Base-by-base conservation (phyloP, 2,888 invertebrate species). In the Scaptomyza parva region DNA sequence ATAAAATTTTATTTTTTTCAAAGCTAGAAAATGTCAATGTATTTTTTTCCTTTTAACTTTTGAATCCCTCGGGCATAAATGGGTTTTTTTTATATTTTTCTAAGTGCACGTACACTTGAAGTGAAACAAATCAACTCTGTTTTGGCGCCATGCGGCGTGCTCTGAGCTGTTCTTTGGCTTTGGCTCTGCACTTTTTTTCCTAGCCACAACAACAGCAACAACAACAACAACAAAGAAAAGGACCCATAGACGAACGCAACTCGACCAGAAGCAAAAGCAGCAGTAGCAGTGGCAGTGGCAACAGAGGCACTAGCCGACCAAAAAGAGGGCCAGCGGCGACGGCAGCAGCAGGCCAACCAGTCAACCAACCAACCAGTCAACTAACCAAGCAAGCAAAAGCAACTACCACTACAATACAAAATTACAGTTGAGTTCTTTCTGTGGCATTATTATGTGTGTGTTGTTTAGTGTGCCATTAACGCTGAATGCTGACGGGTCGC, bases 121-220 rank as follows among this genome's bases (percentile, higher is more conserved):
- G 67, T 62, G 61, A 78, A 87, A 68, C 81, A 86, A 83, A 84
- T 86, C 85, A 77, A 84, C 88, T 88, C 83, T 78, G 83, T 82
- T 87, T 82, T 82, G 88, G 88, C 82, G 88, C 82, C 82, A 85
- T 68, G 83, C 74, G 67, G 74, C 61, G 73, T 59, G 62, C 50
- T 52, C 44, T 24, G 39, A 48, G 55, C 50, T 24, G 20, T 44
- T 18, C 45, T 39, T 24, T 47, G 39, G 57, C 55, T 55, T 18
- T 70, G 53, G 76, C 63, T 73, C 65, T 73, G 73, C 73, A 76
- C 72, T 72, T 74, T 76, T 74, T 76, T 30, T 72, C 65, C 71
- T 76, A 76, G 72, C 76, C 76, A 73, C 64, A 64, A 70, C 72
- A 64, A 37, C 37, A 59, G 63, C 72, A 63, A 73, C 64, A 64